Evolutionary conservation across 2,113 vertebrate species (phyloP), one percentile per base, ranked within the genome.

Genomic region (Crotalus tigris): DNA sequence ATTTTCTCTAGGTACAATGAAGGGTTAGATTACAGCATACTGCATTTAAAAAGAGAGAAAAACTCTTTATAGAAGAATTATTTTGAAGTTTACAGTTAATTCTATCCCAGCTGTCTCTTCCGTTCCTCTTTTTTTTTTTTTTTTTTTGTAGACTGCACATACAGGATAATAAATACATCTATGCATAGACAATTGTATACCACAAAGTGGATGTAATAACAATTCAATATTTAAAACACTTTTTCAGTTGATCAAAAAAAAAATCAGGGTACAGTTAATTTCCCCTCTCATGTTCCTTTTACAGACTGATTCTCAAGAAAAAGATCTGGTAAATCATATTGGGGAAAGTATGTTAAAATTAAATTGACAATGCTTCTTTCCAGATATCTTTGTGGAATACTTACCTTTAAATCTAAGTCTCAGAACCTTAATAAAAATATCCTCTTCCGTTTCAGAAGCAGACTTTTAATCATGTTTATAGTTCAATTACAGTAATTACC

Each of bases 381-480:
- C n/a, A 54, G 61, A 9, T 89, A 54, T 11, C 51, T 87, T 51
- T 57, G 81, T 61, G 26, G 44, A n/a, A 87, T 6, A 57, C 11
- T 44, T 46, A 10, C 5, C 19, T 51, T 92, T 69, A 88, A 88
- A 87, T 88, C 61, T 17, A 89, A 58, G 10, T 4, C 8, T 39
- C 29, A 44, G 29, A 49, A 12, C 21, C 51, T 57, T 49, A 88
- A 49, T 19, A 15, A 88, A 55, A 64, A 89, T 2, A 5, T 29
- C 8, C 17, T 90, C 26, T 81, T 57, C 19, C 15, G 39, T 24
- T 58, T 29, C 53, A 89, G 24, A 89, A 89, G 49, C 17, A 21
- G 26, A 7, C 87, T 94, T 88, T 7, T 87, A 95, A 94, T 88
- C 54, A 85, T 90, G 86, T 29, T 85, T 93, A 21, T 75, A 90